These are phyloP conservation scores for Brachyistius frenatus DNA, from an alignment of 2,113 vertebrate genomes.

Conservation along the genomic window DNA sequence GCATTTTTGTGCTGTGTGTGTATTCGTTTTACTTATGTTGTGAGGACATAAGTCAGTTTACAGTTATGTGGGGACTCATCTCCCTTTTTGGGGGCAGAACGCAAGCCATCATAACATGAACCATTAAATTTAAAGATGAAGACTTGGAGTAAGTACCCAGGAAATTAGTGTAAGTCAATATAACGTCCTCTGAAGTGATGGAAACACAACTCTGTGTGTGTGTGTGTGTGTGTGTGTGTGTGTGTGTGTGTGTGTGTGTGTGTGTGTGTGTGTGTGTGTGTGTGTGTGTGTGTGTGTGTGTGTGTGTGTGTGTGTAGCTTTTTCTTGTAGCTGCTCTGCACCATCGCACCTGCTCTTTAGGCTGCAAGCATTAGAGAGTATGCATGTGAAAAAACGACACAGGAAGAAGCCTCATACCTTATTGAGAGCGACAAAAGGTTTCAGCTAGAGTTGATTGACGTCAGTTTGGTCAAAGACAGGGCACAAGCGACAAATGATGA, in stretches of 20 bases:
- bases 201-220: not conserved
- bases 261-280: constrained; percentile 6
- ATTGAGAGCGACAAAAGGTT: constrained; percentile 45
- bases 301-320: not conserved
- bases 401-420: constrained; percentile 69
- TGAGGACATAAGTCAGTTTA: not conserved
- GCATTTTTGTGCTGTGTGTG: constrained; percentile 4
- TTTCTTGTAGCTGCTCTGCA: constrained; percentile 52
- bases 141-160: not conserved
- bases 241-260: not conserved
- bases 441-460: constrained; percentile 55
- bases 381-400: constrained; percentile 61
- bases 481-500: constrained; percentile 13
- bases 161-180: constrained; percentile 1
- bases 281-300: constrained; percentile 17
- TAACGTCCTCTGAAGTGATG: constrained; percentile 12
- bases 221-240: constrained; percentile 16
- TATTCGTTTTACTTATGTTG: not conserved
- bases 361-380: constrained; percentile 55
- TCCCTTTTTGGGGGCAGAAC: not conserved
- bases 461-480: constrained; percentile 54
- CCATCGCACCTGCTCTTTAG: constrained; percentile 75
- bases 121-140: not conserved
- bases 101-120: not conserved
- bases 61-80: not conserved